Evolutionary conservation across 1,140 invertebrate species (phyloP), one percentile per base, ranked within the genome.

Genomic region (Helicoverpa zea): DNA sequence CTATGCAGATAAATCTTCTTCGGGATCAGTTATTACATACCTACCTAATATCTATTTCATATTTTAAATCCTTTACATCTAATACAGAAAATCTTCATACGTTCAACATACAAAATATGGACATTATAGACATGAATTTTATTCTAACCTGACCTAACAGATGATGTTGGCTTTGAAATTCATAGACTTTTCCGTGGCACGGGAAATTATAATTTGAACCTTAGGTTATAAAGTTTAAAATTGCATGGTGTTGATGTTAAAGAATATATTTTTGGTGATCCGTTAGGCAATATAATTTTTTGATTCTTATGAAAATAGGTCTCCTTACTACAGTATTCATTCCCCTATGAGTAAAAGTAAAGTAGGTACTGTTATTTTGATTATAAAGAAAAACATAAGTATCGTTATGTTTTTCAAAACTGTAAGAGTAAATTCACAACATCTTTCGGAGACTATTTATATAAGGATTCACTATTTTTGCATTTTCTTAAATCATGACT

Each of bases 221-320:
- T 13, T 16, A 12, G 16, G 18, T 4, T 5, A 54, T 72, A 72
- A 30, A 12, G 68, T 30, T 72, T 51, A 72, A 72, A 47, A 54
- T 72, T 14, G 29, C 14, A 5, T 52, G 30, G 54, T 11, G 47
- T n/a, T 14, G 0, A 43, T 54, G 9, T 72, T 49, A 72, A 72
- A 72, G 68, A 72, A 72, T 52, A 47, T 43, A 52, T 54, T 52
- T 72, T 72, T 72, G 30, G 68, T 54, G 68, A 52, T 72, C 68
- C 49, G 23, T 72, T 7, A n/a, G 49, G 3, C 18, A 70, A 23
- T 52, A 13, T 35, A 35, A 35, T 35, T 35, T 35, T 35, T 35
- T 2, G 35, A 35, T 4, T 5, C 35, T 35, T 35, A 35, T 35
- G 64, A 35, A 49, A 49, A 43, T 66, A n/a, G 14, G 14, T n/a